These are phyloP conservation scores for Galerucella pusilla DNA, from an alignment of 2,888 invertebrate genomes.

Conservation along the genomic window DNA sequence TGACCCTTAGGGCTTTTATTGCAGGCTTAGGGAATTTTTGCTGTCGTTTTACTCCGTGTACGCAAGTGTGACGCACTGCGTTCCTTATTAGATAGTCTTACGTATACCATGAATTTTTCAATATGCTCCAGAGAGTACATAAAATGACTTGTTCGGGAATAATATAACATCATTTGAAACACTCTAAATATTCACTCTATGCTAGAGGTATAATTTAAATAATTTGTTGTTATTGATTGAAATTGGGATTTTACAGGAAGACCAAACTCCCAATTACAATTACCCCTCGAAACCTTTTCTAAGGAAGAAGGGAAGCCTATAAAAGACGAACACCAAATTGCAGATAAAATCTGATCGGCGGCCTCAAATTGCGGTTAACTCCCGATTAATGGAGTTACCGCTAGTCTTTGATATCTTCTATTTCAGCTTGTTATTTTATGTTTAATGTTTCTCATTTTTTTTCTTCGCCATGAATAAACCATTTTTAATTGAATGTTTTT, in stretches of 20 bases:
- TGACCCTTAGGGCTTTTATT: slow-evolving; percentile 40
- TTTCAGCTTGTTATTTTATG: background rate
- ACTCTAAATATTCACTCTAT: slow-evolving; percentile 1
- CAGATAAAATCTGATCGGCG: slow-evolving; percentile 28
- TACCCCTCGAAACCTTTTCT: slow-evolving; percentile 22
- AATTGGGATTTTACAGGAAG: slow-evolving; percentile 13
- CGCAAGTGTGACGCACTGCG: slow-evolving; percentile 43
- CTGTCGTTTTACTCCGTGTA: slow-evolving; percentile 31
- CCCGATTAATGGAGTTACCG: slow-evolving; percentile 21
- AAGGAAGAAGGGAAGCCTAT: slow-evolving; percentile 15
- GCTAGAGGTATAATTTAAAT: too few relatives aligned
- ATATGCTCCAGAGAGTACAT: slow-evolving; percentile 23
- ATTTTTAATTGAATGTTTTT: too few relatives aligned
- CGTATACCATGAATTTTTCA: slow-evolving; percentile 36
- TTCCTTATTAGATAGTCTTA: slow-evolving; percentile 39
- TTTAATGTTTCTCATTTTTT: background rate
- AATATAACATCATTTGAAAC: slow-evolving; percentile 1
- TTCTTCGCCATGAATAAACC: too few relatives aligned
- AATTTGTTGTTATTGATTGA: background rate
- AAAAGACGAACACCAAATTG: slow-evolving; percentile 27
- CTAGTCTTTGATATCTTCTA: background rate
- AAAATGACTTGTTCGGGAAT: background rate
- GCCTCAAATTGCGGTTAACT: slow-evolving; percentile 25
- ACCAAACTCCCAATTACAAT: slow-evolving; percentile 26
- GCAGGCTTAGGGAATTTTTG: slow-evolving; percentile 38